Percentiles rank a stretch among this genome's conserved stretches.
Evolutionary conservation across 2,888 invertebrate species (phyloP).

Genomic region (Apamea sordens): DNA sequence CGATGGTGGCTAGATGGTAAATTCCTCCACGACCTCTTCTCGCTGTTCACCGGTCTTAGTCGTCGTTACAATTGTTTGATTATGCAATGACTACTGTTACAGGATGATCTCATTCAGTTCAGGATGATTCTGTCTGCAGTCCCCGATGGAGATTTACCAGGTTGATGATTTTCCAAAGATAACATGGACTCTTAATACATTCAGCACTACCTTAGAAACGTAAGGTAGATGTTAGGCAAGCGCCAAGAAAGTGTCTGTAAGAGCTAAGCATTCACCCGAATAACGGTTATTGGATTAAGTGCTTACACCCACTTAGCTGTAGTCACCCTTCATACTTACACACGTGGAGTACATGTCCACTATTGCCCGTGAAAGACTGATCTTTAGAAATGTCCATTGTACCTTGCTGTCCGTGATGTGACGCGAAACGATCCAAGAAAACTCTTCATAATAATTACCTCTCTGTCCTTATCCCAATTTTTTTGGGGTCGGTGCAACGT

Average conservation of each 20-base stretch:
- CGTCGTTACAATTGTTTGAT: constrained; percentile 79
- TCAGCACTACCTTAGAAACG: background rate
- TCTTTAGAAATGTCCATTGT: background rate
- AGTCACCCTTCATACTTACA: background rate
- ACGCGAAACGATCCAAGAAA: background rate
- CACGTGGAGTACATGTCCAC: background rate
- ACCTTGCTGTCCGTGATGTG: background rate
- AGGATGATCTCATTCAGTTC: background rate
- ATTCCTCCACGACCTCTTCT: constrained; percentile 94
- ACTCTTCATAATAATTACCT: too few species aligned
- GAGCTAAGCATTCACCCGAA: constrained; percentile 27
- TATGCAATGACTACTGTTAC: background rate
- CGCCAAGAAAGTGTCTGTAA: background rate
- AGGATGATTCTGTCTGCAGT: background rate
- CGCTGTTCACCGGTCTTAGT: constrained; percentile 93
- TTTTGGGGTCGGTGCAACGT: background rate
- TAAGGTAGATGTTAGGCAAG: background rate
- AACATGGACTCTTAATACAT: background rate
- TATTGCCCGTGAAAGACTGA: background rate
- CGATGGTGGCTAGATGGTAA: constrained; percentile 93
- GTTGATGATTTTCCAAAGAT: background rate
- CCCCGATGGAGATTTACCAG: background rate
- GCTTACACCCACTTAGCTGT: constrained; percentile 23
- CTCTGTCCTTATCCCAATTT: too few species aligned
- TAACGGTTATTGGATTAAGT: constrained; percentile 50